A percentile compares a stretch with the other conserved stretches of the same genome.
These are phyloP conservation scores for Polyommatus iphigenia DNA, from an alignment of 2,888 invertebrate genomes.

Conservation along the genomic window DNA sequence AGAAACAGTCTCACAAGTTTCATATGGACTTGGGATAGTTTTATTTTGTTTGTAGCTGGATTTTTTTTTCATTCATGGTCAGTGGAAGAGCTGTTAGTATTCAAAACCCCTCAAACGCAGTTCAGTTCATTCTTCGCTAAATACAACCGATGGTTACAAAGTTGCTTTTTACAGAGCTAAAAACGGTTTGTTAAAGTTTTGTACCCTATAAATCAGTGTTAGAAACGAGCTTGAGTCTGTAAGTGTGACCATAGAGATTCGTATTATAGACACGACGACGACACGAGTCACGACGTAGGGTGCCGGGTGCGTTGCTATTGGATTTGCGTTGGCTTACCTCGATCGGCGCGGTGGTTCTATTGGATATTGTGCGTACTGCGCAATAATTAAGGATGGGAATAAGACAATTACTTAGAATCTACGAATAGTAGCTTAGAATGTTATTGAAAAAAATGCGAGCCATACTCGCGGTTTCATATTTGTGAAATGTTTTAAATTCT, in stretches of 20 bases:
- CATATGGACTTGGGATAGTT: no score
- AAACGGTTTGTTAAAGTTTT: conserved; percentile 14
- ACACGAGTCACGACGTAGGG: neutral
- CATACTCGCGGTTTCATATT: no score
- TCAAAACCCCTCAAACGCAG: neutral
- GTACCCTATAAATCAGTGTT: conserved; percentile 28
- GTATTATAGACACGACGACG: neutral
- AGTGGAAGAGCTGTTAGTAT: neutral
- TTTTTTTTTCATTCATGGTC: neutral
- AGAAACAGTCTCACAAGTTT: neutral
- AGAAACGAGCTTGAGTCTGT: neutral
- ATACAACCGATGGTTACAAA: conserved; percentile 13
- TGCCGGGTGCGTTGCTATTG: neutral
- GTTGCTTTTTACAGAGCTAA: conserved; percentile 27
- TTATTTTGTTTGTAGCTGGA: neutral
- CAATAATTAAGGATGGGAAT: no score
- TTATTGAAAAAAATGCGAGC: no score
- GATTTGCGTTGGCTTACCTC: neutral
- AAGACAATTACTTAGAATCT: no score
- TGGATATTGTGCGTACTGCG: no score
- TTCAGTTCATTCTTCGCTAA: neutral
- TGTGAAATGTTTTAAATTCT: no score
- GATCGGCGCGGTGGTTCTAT: no score
- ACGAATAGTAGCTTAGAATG: no score
- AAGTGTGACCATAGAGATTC: neutral